Percentiles rank a stretch among this genome's conserved stretches.
Evolutionary conservation across 2,888 invertebrate genomes (phyloP).

Genomic region (Dryobota labecula): DNA sequence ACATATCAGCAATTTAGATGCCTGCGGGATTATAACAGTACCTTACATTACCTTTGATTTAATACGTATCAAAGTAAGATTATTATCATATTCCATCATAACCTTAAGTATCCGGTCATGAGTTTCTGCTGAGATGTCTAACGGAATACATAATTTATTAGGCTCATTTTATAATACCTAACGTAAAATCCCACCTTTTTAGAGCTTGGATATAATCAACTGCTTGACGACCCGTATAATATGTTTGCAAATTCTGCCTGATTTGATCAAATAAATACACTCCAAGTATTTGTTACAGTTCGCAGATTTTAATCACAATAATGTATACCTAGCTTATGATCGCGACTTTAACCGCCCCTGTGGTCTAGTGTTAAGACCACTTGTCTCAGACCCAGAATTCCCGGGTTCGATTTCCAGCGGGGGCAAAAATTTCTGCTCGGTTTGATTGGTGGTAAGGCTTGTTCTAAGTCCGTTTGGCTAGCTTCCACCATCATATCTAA

Average conservation of each 20-base stretch:
- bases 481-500: no score
- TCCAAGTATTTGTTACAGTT: constrained; percentile 30
- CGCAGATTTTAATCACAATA: constrained; percentile 31
- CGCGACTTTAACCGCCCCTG: no score
- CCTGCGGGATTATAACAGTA: background rate
- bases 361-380: no score
- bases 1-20: background rate
- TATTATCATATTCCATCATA: constrained; percentile 7
- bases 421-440: no score
- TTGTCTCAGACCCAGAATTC: no score
- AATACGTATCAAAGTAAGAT: constrained; percentile 18
- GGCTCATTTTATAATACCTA: constrained; percentile 5
- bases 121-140: constrained; percentile 17
- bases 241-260: constrained; percentile 18
- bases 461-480: no score
- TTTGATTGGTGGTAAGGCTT: no score
- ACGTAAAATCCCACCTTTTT: constrained; percentile 5
- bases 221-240: constrained; percentile 25
- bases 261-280: constrained; percentile 45
- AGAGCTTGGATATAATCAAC: constrained; percentile 19
- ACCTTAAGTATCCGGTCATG: constrained; percentile 4
- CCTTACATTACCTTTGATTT: background rate
- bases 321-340: background rate
- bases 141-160: constrained; percentile 16
- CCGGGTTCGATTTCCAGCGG: no score